Evolutionary conservation across 2,113 vertebrate genomes (phyloP).

Genomic region (Neogale vison): DNA sequence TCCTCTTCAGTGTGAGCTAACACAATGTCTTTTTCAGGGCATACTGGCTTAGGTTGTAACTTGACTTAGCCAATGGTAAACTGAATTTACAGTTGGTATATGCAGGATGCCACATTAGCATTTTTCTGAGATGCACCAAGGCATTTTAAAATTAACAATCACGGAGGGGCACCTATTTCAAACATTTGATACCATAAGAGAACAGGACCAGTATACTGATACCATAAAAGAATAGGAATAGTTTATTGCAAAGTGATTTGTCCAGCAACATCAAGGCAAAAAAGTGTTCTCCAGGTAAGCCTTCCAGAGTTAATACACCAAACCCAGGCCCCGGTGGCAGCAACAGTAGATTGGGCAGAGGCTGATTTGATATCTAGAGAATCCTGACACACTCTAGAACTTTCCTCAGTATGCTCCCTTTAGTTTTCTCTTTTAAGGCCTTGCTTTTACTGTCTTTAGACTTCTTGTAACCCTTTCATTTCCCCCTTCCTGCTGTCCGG

Average conservation of each 20-base stretch:
- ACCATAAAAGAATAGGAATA: slow-evolving; percentile 1
- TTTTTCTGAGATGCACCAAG: slow-evolving; percentile 33
- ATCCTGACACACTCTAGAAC: not conserved
- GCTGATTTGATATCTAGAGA: not conserved
- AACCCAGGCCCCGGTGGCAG: not conserved
- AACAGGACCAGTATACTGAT: not conserved
- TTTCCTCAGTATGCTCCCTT: not conserved
- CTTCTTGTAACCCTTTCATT: not conserved
- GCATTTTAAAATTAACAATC: slow-evolving; percentile 43
- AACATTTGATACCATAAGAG: slow-evolving; percentile 42
- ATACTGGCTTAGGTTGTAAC: not conserved
- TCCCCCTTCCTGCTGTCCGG: not conserved
- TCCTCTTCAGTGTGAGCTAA: not conserved
- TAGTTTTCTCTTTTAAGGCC: not conserved
- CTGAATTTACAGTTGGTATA: slow-evolving; percentile 8
- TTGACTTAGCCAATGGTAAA: not conserved
- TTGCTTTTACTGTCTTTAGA: not conserved
- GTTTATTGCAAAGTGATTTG: not conserved
- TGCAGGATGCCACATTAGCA: slow-evolving; percentile 6
- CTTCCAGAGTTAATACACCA: not conserved
- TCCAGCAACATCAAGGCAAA: not conserved
- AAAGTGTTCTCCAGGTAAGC: not conserved
- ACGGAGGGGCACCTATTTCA: slow-evolving; percentile 12
- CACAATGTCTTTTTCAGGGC: not conserved
- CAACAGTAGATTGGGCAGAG: not conserved